Percentiles rank a stretch among this genome's conserved stretches.
These are phyloP conservation scores for Agrochola litura DNA, from an alignment of 2,888 invertebrate genomes.

Conservation along the genomic window DNA sequence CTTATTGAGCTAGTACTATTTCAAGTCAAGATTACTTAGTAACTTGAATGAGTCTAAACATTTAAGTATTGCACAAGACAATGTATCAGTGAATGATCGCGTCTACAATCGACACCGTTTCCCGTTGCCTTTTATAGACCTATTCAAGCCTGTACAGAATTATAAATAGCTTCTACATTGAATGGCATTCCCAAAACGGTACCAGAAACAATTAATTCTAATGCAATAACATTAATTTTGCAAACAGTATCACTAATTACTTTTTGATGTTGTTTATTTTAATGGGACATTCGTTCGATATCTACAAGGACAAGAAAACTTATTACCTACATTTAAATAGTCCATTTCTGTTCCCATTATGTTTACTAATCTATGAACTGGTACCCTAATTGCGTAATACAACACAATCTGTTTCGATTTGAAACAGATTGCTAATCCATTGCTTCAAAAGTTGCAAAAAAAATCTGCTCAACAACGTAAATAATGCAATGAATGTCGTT, in stretches of 20 bases:
- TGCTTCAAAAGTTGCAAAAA: too few relatives aligned
- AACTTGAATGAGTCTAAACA: not conserved
- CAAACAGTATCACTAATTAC: conserved; percentile 38
- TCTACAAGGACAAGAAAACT: conserved; percentile 20
- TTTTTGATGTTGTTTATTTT: conserved; percentile 47
- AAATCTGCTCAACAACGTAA: too few relatives aligned
- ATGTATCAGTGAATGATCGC: conserved; percentile 33
- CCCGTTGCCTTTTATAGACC: conserved; percentile 42
- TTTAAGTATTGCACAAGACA: conserved; percentile 14
- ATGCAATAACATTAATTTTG: conserved; percentile 39
- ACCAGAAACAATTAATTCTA: conserved; percentile 17
- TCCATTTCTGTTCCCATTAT: not conserved
- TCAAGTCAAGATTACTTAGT: not conserved
- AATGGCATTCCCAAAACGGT: conserved; percentile 28
- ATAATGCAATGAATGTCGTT: too few relatives aligned
- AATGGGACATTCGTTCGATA: conserved; percentile 12
- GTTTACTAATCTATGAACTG: not conserved
- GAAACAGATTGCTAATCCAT: too few relatives aligned
- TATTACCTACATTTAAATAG: not conserved
- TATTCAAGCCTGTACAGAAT: conserved; percentile 34
- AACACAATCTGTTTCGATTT: too few relatives aligned
- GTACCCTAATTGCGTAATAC: too few relatives aligned
- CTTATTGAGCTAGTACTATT: not conserved
- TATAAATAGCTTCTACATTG: conserved; percentile 48
- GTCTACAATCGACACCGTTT: conserved; percentile 15